Base-by-base conservation (phyloP, 2,888 invertebrate genomes). In the Hemithea aestivaria region DNA sequence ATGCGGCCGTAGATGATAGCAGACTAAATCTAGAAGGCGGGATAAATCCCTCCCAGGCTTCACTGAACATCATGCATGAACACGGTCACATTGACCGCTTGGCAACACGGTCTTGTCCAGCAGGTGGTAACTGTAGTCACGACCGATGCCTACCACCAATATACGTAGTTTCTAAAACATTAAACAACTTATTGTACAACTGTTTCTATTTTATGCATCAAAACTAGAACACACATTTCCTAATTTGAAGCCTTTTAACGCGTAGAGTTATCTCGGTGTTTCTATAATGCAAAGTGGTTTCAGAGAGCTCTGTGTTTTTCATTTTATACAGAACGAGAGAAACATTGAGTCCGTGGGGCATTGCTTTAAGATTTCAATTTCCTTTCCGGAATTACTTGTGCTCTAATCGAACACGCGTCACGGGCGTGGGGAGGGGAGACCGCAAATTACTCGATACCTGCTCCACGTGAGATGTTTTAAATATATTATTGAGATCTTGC, bases 331-430 rank as follows among this genome's bases (percentile, higher is more conserved):
- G 70, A 66, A 63, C 21, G 62, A 61, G 60, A 66, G 72, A 70
- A 76, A 75, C 73, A 77, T 74, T 57, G 69, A 76, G 71, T 84
- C 85, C 75, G 70, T 76, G 65, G 84, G 76, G 84, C 77, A 83
- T 81, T 83, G 79, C 84, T 76, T 76, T 80, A 83, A 85, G 84
- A 85, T 87, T 87, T 87, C 85, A 85, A 87, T 87, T 87, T 87
- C 85, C 85, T 83, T 84, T 75, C 74, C 78, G 82, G 80, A 87
- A 87, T 87, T 85, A 87, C 84, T 83, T 78, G 81, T 76, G 68
- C 74, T 81, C 77, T 84, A 85, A 87, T 87, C 84, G 85, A 84
- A 83, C 85, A 79, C 77, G 83, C 83, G 82, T 83, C 77, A 69
- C 68, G 82, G 80, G 41, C 48, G 61, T 47, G 61, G 61, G 66